phyloP scores from a whole-genome alignment of 64 coral and sea anemone genomes.

The Platygyra sinensis region DNA sequence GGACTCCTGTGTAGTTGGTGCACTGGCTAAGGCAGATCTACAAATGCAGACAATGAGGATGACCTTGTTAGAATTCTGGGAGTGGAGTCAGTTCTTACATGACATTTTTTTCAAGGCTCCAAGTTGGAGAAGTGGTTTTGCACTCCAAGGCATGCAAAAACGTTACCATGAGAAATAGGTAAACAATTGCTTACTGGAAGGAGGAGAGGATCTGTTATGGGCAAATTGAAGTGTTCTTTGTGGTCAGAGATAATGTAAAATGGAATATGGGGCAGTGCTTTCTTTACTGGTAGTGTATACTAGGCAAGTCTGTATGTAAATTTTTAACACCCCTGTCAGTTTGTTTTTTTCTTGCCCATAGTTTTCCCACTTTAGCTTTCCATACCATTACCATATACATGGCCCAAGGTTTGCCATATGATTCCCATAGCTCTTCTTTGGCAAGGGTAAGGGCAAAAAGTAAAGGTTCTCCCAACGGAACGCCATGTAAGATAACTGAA shows the following conservation, averaged over 20 bases:
- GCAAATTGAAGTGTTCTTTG: slow-evolving; percentile 58
- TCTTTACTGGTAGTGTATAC: slow-evolving; percentile 9
- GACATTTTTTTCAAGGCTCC: slow-evolving; percentile 29
- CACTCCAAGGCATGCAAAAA: background rate
- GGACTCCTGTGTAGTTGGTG: slow-evolving; percentile 7
- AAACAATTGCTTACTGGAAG: background rate
- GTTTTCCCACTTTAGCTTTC: slow-evolving; percentile 2
- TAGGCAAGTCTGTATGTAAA: slow-evolving; percentile 10
- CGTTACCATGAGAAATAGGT: background rate
- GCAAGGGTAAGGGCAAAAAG: too few species aligned
- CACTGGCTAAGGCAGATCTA: background rate
- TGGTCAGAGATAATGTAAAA: slow-evolving; percentile 23
- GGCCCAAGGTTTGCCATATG: slow-evolving; percentile 30
- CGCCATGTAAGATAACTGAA: too few species aligned
- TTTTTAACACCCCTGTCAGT: background rate
- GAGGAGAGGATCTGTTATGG: slow-evolving; percentile 8
- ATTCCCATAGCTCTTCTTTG: slow-evolving; percentile 26
- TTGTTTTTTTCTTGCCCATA: background rate
- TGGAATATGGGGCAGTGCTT: slow-evolving; percentile 34
- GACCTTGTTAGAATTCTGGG: background rate
- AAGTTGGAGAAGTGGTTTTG: background rate
- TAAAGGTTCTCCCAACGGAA: too few species aligned
- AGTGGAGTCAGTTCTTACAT: background rate
- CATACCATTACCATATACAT: background rate
- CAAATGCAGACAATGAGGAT: slow-evolving; percentile 4